A percentile compares a stretch with the other conserved stretches of the same genome.
Conservation (phyloP, 30 jellyfish, hydroid and myxozoan species). For the Mastigias papua region DNA sequence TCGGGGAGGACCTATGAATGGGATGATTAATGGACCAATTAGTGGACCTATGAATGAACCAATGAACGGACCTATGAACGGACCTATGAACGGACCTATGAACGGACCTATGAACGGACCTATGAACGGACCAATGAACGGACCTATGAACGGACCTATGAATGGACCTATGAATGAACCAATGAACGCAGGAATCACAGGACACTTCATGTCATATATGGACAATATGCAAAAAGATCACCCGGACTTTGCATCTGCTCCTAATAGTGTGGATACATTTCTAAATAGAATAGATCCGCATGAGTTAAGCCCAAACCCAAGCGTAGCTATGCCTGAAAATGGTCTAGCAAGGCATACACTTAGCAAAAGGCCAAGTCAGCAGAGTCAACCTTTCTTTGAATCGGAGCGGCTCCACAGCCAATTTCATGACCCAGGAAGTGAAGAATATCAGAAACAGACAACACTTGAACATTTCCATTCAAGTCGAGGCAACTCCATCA, state of each 20-base stretch:
- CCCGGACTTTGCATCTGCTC: slow-evolving; percentile 26
- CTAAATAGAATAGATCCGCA: slow-evolving; percentile 86
- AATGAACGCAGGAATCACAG: slow-evolving; percentile 2
- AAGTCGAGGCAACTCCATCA: slow-evolving; percentile 59
- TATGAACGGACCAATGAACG: slow-evolving; percentile 10
- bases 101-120: neutral
- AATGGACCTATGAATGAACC: slow-evolving; percentile 9
- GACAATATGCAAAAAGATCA: neutral
- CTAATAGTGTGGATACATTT: slow-evolving; percentile 34
- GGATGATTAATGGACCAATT: neutral
- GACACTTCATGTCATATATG: neutral
- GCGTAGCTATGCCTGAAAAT: slow-evolving; percentile 78
- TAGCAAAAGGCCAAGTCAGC: slow-evolving; percentile 49
- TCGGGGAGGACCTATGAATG: neutral
- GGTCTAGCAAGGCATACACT: slow-evolving; percentile 74
- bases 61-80: neutral
- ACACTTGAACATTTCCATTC: slow-evolving; percentile 20
- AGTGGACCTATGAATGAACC: neutral
- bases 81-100: neutral
- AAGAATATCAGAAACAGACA: slow-evolving; percentile 31
- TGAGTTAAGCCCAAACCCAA: slow-evolving; percentile 71
- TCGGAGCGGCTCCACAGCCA: neutral
- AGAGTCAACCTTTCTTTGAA: neutral
- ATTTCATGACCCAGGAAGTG: neutral
- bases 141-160: neutral